Conservation (phyloP, 2,888 invertebrate species). For the Hesperia comma region DNA sequence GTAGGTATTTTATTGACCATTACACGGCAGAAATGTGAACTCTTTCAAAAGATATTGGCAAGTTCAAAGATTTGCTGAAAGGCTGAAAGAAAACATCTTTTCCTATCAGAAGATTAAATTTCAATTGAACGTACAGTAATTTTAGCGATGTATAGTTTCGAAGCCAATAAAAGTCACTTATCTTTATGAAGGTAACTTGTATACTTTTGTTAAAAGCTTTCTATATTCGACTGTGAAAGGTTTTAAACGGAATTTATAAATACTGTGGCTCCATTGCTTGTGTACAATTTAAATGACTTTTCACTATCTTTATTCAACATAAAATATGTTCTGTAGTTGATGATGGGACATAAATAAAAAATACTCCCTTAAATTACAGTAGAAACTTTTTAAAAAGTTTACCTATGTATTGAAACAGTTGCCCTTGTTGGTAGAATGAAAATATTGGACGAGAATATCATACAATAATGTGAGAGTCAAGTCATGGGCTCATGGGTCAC, state of each 20-base stretch:
- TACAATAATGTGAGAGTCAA: too few species aligned
- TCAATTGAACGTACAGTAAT: not conserved
- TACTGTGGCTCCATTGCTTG: not conserved
- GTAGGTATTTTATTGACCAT: slow-evolving; percentile 11
- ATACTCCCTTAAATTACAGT: too few species aligned
- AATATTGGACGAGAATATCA: too few species aligned
- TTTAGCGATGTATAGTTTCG: not conserved
- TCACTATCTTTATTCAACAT: too few species aligned
- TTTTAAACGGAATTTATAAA: not conserved
- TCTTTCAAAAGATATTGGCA: not conserved
- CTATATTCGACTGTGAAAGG: not conserved
- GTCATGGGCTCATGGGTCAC: too few species aligned
- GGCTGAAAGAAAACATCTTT: slow-evolving; percentile 1
- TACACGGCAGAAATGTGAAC: slow-evolving; percentile 11
- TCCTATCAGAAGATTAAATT: slow-evolving; percentile 6
- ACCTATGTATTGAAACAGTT: too few species aligned
- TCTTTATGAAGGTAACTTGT: not conserved
- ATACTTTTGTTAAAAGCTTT: not conserved
- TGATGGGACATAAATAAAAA: too few species aligned
- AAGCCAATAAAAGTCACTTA: not conserved
- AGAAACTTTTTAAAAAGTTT: too few species aligned
- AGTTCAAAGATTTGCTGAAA: not conserved
- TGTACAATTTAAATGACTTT: not conserved
- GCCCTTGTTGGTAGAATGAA: too few species aligned
- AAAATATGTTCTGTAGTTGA: too few species aligned